A percentile compares a stretch with the other conserved stretches of the same genome.
Evolutionary conservation across 2,113 vertebrate species (phyloP).

Genomic region (Chrysemys picta): DNA sequence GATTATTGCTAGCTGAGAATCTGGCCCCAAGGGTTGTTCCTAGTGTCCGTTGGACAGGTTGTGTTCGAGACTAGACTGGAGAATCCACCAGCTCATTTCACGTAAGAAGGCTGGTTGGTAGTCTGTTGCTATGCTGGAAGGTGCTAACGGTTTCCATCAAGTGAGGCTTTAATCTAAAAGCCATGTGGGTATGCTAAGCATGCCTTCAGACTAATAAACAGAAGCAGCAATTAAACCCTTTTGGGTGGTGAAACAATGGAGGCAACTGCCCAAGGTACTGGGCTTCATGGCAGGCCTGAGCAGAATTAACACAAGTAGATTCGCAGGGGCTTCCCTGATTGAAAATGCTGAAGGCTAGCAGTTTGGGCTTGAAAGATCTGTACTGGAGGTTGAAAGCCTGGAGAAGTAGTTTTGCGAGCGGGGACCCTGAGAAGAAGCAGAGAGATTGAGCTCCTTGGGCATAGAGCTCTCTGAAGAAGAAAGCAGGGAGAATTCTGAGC

Average conservation of each 20-base stretch:
- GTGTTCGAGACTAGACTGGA: not conserved
- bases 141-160: not conserved
- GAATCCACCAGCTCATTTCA: not conserved
- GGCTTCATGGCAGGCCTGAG: not conserved
- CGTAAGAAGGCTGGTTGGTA: not conserved
- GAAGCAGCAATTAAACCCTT: not conserved
- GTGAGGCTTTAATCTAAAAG: not conserved
- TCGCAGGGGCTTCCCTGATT: not conserved
- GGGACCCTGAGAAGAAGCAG: not conserved
- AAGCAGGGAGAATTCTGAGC: not conserved
- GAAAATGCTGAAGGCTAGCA: not conserved
- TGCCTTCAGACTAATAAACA: not conserved
- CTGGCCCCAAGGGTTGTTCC: not conserved
- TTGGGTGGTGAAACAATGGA: not conserved
- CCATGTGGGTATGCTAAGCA: not conserved
- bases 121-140: not conserved
- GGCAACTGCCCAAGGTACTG: accelerated
- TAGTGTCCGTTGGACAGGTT: not conserved
- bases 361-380: not conserved
- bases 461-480: not conserved
- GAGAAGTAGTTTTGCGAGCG: not conserved
- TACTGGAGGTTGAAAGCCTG: not conserved
- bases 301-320: not conserved
- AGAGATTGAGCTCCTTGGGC: not conserved
- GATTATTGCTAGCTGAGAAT: not conserved